Evolutionary conservation across 2,797 vertebrate genomes (phyloP).

Genomic region (Acanthurus lineatus): DNA sequence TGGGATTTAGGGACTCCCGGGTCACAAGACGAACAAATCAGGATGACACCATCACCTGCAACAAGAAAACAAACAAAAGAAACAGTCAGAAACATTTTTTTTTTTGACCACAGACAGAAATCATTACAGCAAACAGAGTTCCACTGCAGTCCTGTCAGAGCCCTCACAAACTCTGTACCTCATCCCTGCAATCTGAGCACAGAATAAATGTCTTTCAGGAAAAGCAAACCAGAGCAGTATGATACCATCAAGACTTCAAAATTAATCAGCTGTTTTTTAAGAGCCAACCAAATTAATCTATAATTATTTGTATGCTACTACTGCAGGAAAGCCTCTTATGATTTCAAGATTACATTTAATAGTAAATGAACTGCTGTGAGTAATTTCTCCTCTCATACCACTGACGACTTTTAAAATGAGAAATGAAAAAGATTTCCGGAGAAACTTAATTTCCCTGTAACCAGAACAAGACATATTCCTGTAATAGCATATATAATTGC

Average conservation of each 20-base stretch:
- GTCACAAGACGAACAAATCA: slow-evolving; percentile 73
- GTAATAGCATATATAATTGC: slow-evolving; percentile 87
- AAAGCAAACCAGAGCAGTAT: slow-evolving; percentile 78
- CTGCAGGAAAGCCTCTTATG: slow-evolving; percentile 81
- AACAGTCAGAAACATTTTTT: slow-evolving; percentile 48
- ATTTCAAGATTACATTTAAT: slow-evolving; percentile 85
- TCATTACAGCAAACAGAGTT: slow-evolving; percentile 57
- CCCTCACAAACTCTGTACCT: slow-evolving; percentile 54
- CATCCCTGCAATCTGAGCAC: slow-evolving; percentile 65
- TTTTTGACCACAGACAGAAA: slow-evolving; percentile 52
- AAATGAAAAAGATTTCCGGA: slow-evolving; percentile 83
- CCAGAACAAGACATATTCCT: slow-evolving; percentile 88
- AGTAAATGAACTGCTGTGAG: slow-evolving; percentile 84
- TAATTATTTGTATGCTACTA: slow-evolving; percentile 84
- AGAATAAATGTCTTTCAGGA: slow-evolving; percentile 77
- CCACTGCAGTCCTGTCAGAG: slow-evolving; percentile 52
- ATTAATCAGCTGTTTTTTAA: slow-evolving; percentile 85
- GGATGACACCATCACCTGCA: slow-evolving; percentile 79
- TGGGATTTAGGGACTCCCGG: slow-evolving; percentile 82
- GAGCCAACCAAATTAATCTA: slow-evolving; percentile 84
- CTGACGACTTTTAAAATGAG: slow-evolving; percentile 80
- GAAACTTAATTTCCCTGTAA: slow-evolving; percentile 89
- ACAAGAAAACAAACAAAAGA: slow-evolving; percentile 48
- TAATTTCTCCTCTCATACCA: slow-evolving; percentile 83
- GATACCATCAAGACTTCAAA: slow-evolving; percentile 83